phyloP scores from a whole-genome alignment of 1,140 invertebrate species.

The Zeugodacus cucurbitae region DNA sequence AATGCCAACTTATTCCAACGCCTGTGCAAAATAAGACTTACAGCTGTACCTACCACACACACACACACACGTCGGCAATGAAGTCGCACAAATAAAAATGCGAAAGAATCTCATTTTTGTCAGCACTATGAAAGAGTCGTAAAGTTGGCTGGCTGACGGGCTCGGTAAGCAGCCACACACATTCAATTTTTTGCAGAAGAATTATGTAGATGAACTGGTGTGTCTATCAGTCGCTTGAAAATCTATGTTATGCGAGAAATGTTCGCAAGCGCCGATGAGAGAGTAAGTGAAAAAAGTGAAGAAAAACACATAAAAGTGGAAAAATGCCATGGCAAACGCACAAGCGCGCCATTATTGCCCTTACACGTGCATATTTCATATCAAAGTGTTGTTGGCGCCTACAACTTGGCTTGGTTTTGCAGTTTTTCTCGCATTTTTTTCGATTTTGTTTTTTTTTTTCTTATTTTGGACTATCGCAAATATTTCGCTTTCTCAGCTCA shows the following conservation, averaged over 20 bases:
- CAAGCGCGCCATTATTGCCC: not conserved
- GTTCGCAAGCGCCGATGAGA: not conserved
- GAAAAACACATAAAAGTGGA: not conserved
- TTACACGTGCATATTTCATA: not conserved
- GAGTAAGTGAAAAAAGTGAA: not conserved
- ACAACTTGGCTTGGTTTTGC: not conserved
- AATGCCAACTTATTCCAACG: slow-evolving; percentile 5
- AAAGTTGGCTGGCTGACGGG: not conserved
- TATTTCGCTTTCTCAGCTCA: slow-evolving; percentile 6
- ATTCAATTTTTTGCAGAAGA: not conserved
- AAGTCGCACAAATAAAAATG: not conserved
- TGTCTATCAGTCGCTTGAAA: not conserved
- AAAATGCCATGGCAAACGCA: not conserved
- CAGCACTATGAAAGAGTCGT: slow-evolving; percentile 23
- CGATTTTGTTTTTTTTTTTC: too few relatives aligned
- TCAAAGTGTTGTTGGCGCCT: slow-evolving; percentile 17
- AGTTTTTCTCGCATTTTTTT: not conserved
- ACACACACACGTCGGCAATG: too few relatives aligned
- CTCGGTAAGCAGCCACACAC: not conserved
- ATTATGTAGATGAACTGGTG: not conserved
- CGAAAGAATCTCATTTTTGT: slow-evolving; percentile 32
- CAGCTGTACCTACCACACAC: not conserved
- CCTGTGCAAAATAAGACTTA: not conserved
- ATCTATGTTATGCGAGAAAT: slow-evolving; percentile 26
- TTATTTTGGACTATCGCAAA: not conserved